These are phyloP conservation scores for Ceraclea dissimilis DNA, from an alignment of 2,888 invertebrate genomes.

Conservation along the genomic window DNA sequence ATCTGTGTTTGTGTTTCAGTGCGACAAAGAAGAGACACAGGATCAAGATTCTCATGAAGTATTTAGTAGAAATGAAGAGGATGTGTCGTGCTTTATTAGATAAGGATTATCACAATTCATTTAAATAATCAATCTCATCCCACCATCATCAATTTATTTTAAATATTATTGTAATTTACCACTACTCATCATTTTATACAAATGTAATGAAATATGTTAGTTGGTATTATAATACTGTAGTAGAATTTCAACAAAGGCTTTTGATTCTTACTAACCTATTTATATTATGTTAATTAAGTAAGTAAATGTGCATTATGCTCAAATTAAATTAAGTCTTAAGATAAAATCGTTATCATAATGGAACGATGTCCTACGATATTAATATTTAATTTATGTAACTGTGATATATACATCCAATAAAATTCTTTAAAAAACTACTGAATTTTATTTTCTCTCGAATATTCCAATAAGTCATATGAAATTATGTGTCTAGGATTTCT, in stretches of 20 bases:
- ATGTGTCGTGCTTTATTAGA: constrained; percentile 16
- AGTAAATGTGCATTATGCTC: constrained; percentile 20
- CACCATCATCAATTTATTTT: constrained; percentile 1
- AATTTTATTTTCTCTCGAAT: not conserved
- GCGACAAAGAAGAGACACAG: constrained; percentile 23
- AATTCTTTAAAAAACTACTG: not conserved
- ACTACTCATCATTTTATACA: not conserved
- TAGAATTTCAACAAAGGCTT: not conserved
- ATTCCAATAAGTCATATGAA: no score
- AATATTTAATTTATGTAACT: constrained; percentile 24
- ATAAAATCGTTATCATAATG: constrained; percentile 17
- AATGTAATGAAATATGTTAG: not conserved
- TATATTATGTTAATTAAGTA: constrained; percentile 19
- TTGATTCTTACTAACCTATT: constrained; percentile 24
- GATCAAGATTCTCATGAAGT: constrained; percentile 23
- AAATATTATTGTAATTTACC: not conserved
- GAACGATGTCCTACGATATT: constrained; percentile 8
- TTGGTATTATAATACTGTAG: not conserved
- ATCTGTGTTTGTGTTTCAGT: constrained; percentile 18
- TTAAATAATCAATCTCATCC: constrained; percentile 10
- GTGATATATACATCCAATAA: constrained; percentile 25
- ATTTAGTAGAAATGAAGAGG: not conserved
- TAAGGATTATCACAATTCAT: constrained; percentile 20
- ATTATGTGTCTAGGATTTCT: no score
- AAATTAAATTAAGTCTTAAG: constrained; percentile 11